phyloP scores from a whole-genome alignment of 2,888 invertebrate genomes.

The Fragum sueziense region DNA sequence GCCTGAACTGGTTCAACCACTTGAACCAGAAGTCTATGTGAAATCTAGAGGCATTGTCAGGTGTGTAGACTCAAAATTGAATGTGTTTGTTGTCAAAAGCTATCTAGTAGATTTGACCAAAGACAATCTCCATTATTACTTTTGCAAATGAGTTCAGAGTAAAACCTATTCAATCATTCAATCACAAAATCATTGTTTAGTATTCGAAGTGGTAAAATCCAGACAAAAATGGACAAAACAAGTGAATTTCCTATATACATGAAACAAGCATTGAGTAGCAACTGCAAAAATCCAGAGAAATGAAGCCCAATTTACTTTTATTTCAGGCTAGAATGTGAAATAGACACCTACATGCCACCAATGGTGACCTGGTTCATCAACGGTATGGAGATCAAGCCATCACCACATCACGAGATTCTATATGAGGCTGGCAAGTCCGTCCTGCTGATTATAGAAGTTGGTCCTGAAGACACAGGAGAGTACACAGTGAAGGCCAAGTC shows the following conservation, averaged over 20 bases:
- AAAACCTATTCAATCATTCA: too few relatives aligned
- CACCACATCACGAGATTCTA: conserved; percentile 79
- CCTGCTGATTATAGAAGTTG: conserved; percentile 79
- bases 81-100: too few relatives aligned
- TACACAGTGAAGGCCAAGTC: conserved; percentile 97
- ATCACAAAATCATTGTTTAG: too few relatives aligned
- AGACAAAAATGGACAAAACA: too few relatives aligned
- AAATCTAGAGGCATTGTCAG: conserved; percentile 78
- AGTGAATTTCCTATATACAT: too few relatives aligned
- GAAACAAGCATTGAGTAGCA: too few relatives aligned
- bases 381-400: conserved; percentile 82
- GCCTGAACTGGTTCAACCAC: conserved; percentile 75
- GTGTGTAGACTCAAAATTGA: too few relatives aligned
- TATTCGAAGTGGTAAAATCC: too few relatives aligned
- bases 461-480: conserved; percentile 96
- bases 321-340: conserved; percentile 77
- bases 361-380: conserved; percentile 83
- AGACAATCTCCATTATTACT: too few relatives aligned
- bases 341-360: conserved; percentile 79
- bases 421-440: conserved; percentile 76
- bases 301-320: neutral
- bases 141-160: too few relatives aligned
- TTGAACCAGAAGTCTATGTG: conserved; percentile 79
- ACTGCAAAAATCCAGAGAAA: too few relatives aligned
- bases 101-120: too few relatives aligned